Evolutionary conservation across 2,888 invertebrate species (phyloP), one percentile per base, ranked within the genome.

Genomic region (Subacronicta megacephala): DNA sequence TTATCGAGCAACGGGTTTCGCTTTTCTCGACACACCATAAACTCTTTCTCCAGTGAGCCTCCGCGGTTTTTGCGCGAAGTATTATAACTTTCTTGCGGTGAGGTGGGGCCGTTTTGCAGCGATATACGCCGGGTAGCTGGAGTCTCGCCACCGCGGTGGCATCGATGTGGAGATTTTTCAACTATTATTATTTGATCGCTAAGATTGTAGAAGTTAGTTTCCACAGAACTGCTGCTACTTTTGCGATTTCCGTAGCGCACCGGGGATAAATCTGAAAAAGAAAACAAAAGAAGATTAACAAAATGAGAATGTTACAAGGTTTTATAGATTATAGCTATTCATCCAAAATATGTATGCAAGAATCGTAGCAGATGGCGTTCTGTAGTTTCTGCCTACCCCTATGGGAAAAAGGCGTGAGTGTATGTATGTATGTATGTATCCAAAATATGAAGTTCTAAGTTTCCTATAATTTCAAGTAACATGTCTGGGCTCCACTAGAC

Each of bases 1-100:
- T 95, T 95, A 80, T 96, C 96, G 54, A 96, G 92, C 60, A 96
- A 92, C 38, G 96, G 96, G 82, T 96, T 96, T 55, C 96, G 94
- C 82, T 95, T 96, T 87, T 96, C 96, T 72, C 95, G 89, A 63
- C 93, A 94, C 15, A 95, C 94, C 69, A 95, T 94, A 73, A 94
- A 95, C 69, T 95, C 95, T 84, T 95, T 95, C 72, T 95, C 95
- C 67, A 94, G 85, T 68, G 94, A 92, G 64, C 92, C 90, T 49
- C 93, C 91, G 75, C 94, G 90, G 82, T 89, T 88, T 85, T 92
- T 92, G 56, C 92, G 92, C 62, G 94, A 90, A 58, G 93, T 87
- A 72, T 90, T 92, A 78, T 95, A 94, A 72, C 89, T 90, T 75
- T 95, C 95, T 61, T 93, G 93, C 42, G 92, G 91, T 75, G 91